Conservation (phyloP, 1,140 invertebrate genomes). For the Parasteatoda tepidariorum region DNA sequence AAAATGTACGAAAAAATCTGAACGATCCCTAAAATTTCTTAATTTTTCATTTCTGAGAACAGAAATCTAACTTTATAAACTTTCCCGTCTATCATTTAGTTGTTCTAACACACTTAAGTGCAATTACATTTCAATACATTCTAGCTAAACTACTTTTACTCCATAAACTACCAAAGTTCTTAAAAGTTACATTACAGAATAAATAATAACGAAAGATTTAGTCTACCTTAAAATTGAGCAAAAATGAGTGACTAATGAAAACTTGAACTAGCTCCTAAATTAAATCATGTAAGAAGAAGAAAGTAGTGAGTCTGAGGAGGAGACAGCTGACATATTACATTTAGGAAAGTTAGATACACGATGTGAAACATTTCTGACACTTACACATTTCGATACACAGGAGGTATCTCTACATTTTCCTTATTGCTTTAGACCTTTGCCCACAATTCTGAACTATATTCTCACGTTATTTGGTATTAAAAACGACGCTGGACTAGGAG, state of each 20-base stretch:
- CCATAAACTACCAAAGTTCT: no score
- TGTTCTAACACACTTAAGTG: no score
- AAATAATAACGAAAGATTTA: neutral
- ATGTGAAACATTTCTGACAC: conserved; percentile 43
- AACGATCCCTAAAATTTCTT: no score
- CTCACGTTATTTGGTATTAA: neutral
- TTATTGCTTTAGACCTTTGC: conserved; percentile 9
- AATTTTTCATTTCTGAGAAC: no score
- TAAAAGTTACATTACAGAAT: neutral
- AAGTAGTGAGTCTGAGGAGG: conserved; percentile 8
- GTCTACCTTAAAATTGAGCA: conserved; percentile 22
- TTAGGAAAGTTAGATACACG: conserved; percentile 33
- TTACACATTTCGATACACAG: conserved; percentile 10
- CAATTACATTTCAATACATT: no score
- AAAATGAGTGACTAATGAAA: conserved; percentile 34
- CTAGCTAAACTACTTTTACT: no score
- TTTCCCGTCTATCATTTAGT: no score
- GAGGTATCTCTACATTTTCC: conserved; percentile 18
- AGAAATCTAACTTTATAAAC: no score
- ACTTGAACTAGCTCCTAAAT: conserved; percentile 45
- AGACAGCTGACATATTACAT: conserved; percentile 53
- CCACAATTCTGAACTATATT: neutral
- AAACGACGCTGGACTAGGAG: neutral
- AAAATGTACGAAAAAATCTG: no score
- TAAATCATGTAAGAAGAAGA: conserved; percentile 46